Evolutionary conservation across 2,113 vertebrate genomes (phyloP), one percentile per base, ranked within the genome.

Genomic region (Casuarius casuarius): DNA sequence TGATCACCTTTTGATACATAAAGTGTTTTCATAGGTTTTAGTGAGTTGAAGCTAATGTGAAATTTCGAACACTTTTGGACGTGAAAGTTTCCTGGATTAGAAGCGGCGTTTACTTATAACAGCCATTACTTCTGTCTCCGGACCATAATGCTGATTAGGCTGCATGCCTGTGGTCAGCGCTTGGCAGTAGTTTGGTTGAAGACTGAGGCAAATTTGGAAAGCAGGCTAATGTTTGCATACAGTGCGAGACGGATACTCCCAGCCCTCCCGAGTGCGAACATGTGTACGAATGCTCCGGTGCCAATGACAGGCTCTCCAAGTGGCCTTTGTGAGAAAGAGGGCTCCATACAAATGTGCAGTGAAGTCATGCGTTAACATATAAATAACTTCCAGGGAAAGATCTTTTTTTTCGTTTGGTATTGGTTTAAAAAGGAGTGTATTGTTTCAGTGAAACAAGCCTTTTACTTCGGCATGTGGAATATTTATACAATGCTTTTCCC

Each of bases 391-490:
- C 21, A 42, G n/a, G 16, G 75, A 80, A 76, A 67, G 77, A 35
- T 21, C 7, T 63, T 4, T 48, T 2, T 25, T 77, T 44, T 38
- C 11, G 20, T 52, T 59, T 80, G 54, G 46, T 87, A 46, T 93
- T 91, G 87, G 28, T 85, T 95, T 87, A 83, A 94, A 92, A 82
- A 93, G 93, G 63, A 70, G 49, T 19, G 38, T 74, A 77, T 95
- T 96, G 96, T 96, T 92, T 59, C 81, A 3, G 3, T 76, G 70
- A 81, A 96, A 87, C 77, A 90, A 94, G 80, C 76, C 56, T 93
- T 96, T 90, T 77, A 51, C 90, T 96, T 76, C 91, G 92, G 87
- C 82, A 84, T 93, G 86, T 91, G 87, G 67, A 86, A 62, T 92
- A 92, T 94, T 94, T 95, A 67, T 91, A 73, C 70, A 90, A 68